phyloP scores from a whole-genome alignment of 2,113 vertebrate species.

The Octodon degus region DNA sequence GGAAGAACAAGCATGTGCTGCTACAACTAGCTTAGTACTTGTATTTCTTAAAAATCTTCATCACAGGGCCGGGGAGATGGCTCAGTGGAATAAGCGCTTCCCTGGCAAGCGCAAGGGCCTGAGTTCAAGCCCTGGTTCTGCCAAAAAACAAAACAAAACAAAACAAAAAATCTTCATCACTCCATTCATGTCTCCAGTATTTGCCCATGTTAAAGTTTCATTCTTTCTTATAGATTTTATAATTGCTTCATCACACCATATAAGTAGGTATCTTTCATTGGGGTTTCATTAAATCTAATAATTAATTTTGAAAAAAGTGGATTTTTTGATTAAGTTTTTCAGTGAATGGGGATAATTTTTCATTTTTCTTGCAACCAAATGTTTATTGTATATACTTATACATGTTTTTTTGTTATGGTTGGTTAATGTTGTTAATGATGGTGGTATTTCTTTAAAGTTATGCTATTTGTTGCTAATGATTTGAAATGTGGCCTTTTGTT shows the following conservation, averaged over 20 bases:
- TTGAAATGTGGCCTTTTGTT: not conserved
- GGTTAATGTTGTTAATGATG: not conserved
- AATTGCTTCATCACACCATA: conserved; percentile 7
- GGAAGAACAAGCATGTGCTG: not conserved
- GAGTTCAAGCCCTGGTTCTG: no score
- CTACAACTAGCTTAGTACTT: not conserved
- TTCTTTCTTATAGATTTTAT: conserved; percentile 30
- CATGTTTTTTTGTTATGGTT: not conserved
- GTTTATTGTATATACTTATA: not conserved
- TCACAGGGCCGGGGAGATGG: no score
- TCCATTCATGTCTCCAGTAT: not conserved
- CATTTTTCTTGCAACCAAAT: conserved; percentile 40
- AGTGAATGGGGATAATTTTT: not conserved
- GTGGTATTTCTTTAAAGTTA: not conserved
- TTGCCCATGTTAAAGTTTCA: conserved; percentile 24
- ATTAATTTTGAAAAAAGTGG: conserved; percentile 51
- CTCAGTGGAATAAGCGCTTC: no score
- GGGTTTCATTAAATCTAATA: conserved; percentile 9
- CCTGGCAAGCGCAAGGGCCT: no score
- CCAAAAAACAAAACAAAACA: no score
- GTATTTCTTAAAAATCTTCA: conserved; percentile 1
- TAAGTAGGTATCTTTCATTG: not conserved
- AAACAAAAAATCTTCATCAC: not conserved
- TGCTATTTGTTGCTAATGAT: not conserved
- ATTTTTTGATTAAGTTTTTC: conserved; percentile 1